These are phyloP conservation scores for Nephila pilipes DNA, from an alignment of 1,140 invertebrate genomes.

Conservation along the genomic window DNA sequence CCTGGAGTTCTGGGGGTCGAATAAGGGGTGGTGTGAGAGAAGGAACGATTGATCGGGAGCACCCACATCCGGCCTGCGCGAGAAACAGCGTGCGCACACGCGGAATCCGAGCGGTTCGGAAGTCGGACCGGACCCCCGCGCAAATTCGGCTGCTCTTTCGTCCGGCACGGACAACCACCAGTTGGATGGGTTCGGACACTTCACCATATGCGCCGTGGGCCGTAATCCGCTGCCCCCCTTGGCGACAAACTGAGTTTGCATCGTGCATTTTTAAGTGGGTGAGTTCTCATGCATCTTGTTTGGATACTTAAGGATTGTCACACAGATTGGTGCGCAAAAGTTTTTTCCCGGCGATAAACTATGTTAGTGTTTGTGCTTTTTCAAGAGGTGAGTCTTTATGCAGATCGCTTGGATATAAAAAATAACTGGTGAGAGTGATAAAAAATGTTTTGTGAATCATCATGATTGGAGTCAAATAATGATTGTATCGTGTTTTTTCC, in stretches of 20 bases:
- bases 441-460: too few species aligned
- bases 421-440: too few species aligned
- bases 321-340: too few species aligned
- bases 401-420: too few species aligned
- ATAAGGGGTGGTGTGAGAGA: not conserved
- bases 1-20: conserved; percentile 14
- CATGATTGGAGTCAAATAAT: too few species aligned
- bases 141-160: conserved; percentile 39
- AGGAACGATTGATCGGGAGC: conserved; percentile 28
- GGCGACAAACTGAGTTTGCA: not conserved
- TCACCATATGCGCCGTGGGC: conserved; percentile 29
- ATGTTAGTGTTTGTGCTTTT: too few species aligned
- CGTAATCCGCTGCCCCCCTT: not conserved
- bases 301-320: not conserved
- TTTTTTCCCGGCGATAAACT: too few species aligned
- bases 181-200: not conserved
- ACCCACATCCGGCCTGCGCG: conserved; percentile 12
- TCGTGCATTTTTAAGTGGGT: not conserved
- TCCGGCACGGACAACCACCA: conserved; percentile 50
- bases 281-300: not conserved
- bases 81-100: conserved; percentile 17
- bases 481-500: too few species aligned
- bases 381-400: too few species aligned
- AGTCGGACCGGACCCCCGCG: not conserved
- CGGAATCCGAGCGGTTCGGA: conserved; percentile 3